Conservation (phyloP, 2,797 vertebrate species). For the Neosalanx taihuensis region DNA sequence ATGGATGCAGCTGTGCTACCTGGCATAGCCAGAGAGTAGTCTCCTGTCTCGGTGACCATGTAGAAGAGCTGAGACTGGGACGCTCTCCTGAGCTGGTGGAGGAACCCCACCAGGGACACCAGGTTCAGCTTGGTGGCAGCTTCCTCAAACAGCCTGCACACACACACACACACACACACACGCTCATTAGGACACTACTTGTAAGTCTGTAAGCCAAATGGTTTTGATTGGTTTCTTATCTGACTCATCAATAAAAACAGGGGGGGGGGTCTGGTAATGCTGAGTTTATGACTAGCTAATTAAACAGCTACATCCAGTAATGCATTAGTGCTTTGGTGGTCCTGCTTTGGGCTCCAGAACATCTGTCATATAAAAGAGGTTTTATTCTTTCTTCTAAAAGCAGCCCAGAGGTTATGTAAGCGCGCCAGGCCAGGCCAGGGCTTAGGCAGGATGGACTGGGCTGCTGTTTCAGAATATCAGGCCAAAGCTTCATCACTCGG, state of each 20-base stretch:
- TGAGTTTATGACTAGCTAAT: background rate
- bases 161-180: slow-evolving; percentile 26
- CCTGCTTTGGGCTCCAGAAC: background rate
- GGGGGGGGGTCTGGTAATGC: background rate
- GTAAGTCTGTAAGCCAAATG: too few relatives aligned
- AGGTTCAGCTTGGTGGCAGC: slow-evolving; percentile 90
- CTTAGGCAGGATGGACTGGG: slow-evolving; percentile 15
- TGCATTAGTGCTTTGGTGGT: slow-evolving; percentile 30
- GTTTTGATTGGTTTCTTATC: background rate
- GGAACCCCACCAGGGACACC: slow-evolving; percentile 83
- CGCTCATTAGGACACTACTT: background rate
- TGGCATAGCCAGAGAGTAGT: slow-evolving; percentile 94
- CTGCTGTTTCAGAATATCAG: slow-evolving; percentile 22
- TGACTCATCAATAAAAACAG: background rate
- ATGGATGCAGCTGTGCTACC: slow-evolving; percentile 58
- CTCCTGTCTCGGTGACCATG: slow-evolving; percentile 86
- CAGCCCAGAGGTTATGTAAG: slow-evolving; percentile 35
- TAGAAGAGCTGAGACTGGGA: slow-evolving; percentile 95
- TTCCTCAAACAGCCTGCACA: slow-evolving; percentile 89
- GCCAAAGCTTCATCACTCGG: background rate
- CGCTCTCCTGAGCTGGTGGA: slow-evolving; percentile 92
- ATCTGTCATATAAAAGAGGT: slow-evolving; percentile 6
- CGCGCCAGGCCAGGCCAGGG: background rate
- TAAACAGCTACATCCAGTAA: background rate
- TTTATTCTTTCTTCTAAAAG: slow-evolving; percentile 38